Evolutionary conservation across 2,888 invertebrate species (phyloP), one percentile per base, ranked within the genome.

Genomic region (Malacosoma neustria): DNA sequence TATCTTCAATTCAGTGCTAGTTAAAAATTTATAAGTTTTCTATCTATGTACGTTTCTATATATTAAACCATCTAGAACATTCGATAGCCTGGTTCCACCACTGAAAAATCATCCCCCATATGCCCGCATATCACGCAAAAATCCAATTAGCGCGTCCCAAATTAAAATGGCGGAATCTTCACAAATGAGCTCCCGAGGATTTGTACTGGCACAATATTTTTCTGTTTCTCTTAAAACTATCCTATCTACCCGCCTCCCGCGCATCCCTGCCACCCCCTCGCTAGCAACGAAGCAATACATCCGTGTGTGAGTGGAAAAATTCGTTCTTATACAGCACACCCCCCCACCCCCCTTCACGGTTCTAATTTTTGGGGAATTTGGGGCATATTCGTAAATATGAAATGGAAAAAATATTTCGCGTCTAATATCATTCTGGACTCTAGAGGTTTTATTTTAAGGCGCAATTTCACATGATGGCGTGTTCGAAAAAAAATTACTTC

Each of bases 321-420:
- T 65, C 66, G 59, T 68, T 60, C 64, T 50, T 57, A 72, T 61
- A 71, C 64, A 66, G 48, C 9, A 69, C 60, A 54, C n/a, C 52
- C 57, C 61, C 62, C 67, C 54, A 56, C 51, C 61, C 68, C 73
- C 84, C 80, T 85, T 84, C 86, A 86, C 85, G 82, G 86, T 87
- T 86, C 87, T 87, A 86, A 86, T 87, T 87, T 87, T 87, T 86
- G 73, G 84, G 80, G 86, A 87, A 86, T 86, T 86, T 85, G 84
- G 85, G 86, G 81, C 85, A 87, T 86, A 86, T 87, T 87, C 86
- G 86, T 86, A 87, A 86, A 87, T 87, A 85, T 86, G 85, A 85
- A 85, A 85, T 85, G 85, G 85, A 85, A 85, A 85, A 85, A 85
- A 85, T 85, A 85, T 84, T 81, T 77, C 73, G 72, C 72, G 69